Evolutionary conservation across 2,888 invertebrate genomes (phyloP).

Genomic region (Leptopilina syphax): DNA sequence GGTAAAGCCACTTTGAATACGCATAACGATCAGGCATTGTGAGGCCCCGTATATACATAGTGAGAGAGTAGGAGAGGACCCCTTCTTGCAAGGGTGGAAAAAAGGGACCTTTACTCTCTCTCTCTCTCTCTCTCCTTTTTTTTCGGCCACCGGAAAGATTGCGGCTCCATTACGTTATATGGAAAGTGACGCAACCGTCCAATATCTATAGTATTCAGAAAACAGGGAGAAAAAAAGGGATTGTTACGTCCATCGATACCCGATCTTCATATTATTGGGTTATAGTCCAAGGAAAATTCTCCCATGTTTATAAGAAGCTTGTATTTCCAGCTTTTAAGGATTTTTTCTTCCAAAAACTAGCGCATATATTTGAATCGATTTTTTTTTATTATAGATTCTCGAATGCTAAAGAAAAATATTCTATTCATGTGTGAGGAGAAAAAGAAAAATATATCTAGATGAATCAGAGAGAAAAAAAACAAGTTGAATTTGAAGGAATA

Average conservation of each 20-base stretch:
- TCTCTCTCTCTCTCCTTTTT: constrained; percentile 30
- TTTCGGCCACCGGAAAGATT: constrained; percentile 66
- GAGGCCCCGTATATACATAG: constrained; percentile 42
- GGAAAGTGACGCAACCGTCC: constrained; percentile 58
- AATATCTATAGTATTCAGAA: constrained; percentile 42
- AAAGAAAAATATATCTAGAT: too few species aligned
- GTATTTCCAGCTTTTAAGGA: not conserved
- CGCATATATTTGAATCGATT: not conserved
- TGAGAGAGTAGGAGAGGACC: constrained; percentile 45
- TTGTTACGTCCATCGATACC: constrained; percentile 46
- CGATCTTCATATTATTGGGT: constrained; percentile 28
- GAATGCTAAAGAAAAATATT: not conserved
- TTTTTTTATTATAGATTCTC: not conserved
- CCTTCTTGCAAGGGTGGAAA: constrained; percentile 48
- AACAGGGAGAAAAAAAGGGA: constrained; percentile 1
- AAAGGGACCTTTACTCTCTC: constrained; percentile 42
- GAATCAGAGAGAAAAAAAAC: too few species aligned
- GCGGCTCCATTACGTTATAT: constrained; percentile 70
- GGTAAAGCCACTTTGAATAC: constrained; percentile 75
- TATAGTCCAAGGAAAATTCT: not conserved
- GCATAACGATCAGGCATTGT: constrained; percentile 75
- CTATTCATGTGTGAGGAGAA: too few species aligned
- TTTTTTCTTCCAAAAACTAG: not conserved
- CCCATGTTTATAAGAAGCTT: not conserved
- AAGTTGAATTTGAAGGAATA: too few species aligned